Evolutionary conservation across 2,797 vertebrate genomes (phyloP).

Genomic region (Pangasius djambal): DNA sequence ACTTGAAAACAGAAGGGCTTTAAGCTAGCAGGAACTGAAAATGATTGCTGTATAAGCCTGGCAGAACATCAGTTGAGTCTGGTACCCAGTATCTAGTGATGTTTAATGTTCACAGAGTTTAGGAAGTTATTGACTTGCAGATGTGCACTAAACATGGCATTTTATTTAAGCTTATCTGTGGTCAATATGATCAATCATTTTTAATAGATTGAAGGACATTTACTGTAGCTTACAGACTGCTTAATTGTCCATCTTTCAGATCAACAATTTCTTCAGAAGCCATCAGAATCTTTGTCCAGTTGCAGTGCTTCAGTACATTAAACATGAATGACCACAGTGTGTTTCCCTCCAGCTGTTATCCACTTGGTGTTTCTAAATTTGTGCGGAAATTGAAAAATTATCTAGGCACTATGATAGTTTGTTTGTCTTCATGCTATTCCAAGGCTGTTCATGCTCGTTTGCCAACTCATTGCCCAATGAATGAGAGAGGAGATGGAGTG

Average conservation of each 20-base stretch:
- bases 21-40: neutral
- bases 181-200: neutral
- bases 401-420: conserved; percentile 61
- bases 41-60: neutral
- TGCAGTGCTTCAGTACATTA: conserved; percentile 79
- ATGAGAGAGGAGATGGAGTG: conserved; percentile 39
- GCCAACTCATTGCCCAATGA: conserved; percentile 43
- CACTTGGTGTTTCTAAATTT: conserved; percentile 68
- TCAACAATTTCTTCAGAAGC: conserved; percentile 50
- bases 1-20: conserved; percentile 4
- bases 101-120: neutral
- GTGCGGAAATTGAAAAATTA: conserved; percentile 65
- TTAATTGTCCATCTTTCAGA: conserved; percentile 49
- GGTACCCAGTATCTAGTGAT: neutral
- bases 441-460: conserved; percentile 45
- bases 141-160: neutral
- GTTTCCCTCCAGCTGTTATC: conserved; percentile 76
- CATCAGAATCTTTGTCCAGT: conserved; percentile 77
- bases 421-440: conserved; percentile 39
- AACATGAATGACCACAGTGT: conserved; percentile 79
- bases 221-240: conserved; percentile 12
- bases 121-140: neutral
- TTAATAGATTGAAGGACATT: neutral
- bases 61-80: neutral
- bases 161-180: neutral